Evolutionary conservation across 2,113 vertebrate genomes (phyloP), one percentile per base, ranked within the genome.

Genomic region (Leptocoma aspasia): DNA sequence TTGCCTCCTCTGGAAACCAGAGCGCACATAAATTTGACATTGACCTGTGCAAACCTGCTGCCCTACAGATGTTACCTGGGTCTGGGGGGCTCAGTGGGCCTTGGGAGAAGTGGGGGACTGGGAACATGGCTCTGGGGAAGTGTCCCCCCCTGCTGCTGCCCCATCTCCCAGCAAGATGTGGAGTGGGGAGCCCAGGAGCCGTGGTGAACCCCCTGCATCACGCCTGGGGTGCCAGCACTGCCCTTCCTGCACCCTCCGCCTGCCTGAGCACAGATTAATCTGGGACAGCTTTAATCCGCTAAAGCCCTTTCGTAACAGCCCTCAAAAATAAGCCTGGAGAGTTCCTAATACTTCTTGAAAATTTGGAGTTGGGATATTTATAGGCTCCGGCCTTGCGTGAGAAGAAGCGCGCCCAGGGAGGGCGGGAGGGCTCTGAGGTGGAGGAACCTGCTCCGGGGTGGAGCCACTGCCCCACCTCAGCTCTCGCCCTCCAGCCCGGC

Each of bases 261-360:
- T 44, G 11, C 35, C 37, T 0, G 49, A 63, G 83, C 79, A 21
- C 31, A 41, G 94, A 96, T 92, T 96, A 96, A 95, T 89, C 92
- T 1, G 41, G 66, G 81, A 8, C 9, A 18, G 4, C 87, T 92
- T 92, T 97, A 97, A 97, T 97, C 96, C 80, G 22, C 80, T 96
- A 53, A 96, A 97, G 53, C 88, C 90, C 90, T 96, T 96, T 96
- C 94, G 3, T 95, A 96, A 97, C 81, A 80, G 93, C 15, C 22
- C 94, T 96, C 79, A 77, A 64, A 97, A 97, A 96, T 94, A 96
- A 96, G 94, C 92, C 93, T 52, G 77, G 92, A 90, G 85, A 94
- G 77, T 76, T 95, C 95, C 96, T 95, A 96, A 96, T 95, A 47
- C 82, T 86, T 61, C 94, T 90, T 73, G 73, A 96, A 95, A 95